Percentiles rank a stretch among this genome's conserved stretches.
Conservation (phyloP, 1,140 invertebrate genomes). For the Drosophila pseudoobscura region DNA sequence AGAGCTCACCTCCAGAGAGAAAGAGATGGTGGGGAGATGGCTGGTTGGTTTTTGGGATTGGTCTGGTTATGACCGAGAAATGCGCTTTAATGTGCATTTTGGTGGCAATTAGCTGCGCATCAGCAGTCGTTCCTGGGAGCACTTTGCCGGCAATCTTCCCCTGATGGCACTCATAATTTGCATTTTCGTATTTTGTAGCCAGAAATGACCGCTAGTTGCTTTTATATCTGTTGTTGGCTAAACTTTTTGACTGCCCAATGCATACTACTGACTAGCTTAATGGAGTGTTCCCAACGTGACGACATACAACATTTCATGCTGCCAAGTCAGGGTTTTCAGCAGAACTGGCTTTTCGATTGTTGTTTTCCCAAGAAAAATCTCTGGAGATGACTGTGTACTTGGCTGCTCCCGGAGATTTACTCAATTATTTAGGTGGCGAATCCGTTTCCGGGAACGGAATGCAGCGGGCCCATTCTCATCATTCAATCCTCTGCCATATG, state of each 20-base stretch:
- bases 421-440: slow-evolving; percentile 1
- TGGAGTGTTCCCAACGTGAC: slow-evolving; percentile 10
- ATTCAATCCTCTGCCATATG: no score
- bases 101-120: slow-evolving; percentile 70
- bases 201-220: slow-evolving; percentile 16
- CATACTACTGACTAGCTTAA: no score
- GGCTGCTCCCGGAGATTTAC: not conserved
- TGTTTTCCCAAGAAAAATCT: no score
- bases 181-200: slow-evolving; percentile 22
- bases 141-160: slow-evolving; percentile 47
- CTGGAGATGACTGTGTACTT: no score
- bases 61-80: slow-evolving; percentile 17
- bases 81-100: slow-evolving; percentile 61
- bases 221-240: slow-evolving; percentile 20
- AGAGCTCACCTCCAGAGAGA: slow-evolving; percentile 5
- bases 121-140: slow-evolving; percentile 32
- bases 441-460: slow-evolving; percentile 16
- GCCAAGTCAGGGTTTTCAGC: no score
- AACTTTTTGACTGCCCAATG: no score
- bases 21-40: no score
- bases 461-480: no score
- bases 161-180: slow-evolving; percentile 32
- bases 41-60: not conserved
- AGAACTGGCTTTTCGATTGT: no score
- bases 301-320: no score